Conservation (phyloP, 2,888 invertebrate genomes). For the Oasisia sp. region DNA sequence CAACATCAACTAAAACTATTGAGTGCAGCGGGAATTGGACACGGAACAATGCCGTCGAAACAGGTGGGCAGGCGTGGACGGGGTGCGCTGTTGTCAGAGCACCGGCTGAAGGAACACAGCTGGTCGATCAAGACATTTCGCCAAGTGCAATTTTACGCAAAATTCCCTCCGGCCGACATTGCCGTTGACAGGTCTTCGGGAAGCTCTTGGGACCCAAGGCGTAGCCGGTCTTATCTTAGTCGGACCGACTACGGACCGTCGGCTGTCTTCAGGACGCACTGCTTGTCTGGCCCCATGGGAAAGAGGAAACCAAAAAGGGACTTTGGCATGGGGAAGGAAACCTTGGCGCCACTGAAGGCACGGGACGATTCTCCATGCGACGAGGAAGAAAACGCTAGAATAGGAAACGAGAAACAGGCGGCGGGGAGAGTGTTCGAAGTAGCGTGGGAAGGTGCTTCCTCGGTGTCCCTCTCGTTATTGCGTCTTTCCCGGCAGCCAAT, state of each 20-base stretch:
- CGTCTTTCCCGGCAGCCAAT: background rate
- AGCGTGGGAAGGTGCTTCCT: background rate
- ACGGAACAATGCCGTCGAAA: background rate
- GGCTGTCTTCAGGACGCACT: background rate
- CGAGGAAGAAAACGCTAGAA: background rate
- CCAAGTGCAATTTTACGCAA: background rate
- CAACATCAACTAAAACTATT: background rate
- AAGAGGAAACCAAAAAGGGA: background rate
- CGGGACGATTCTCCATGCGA: background rate
- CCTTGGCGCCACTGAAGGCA: background rate
- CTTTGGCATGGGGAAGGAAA: background rate
- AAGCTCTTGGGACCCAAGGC: background rate
- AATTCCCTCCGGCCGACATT: background rate
- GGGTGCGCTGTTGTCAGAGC: background rate
- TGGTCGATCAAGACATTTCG: background rate
- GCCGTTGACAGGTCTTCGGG: slow-evolving; percentile 1
- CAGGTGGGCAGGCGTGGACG: background rate
- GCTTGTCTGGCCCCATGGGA: background rate
- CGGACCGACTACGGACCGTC: background rate
- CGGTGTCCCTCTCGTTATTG: background rate
- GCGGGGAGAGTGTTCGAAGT: background rate
- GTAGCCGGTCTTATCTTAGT: background rate
- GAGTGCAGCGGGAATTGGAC: background rate
- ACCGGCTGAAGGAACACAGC: background rate
- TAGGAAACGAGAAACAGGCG: background rate